A percentile compares a stretch with the other conserved stretches of the same genome.
Conservation (phyloP, 2,113 vertebrate species). For the Nematolebias whitei region DNA sequence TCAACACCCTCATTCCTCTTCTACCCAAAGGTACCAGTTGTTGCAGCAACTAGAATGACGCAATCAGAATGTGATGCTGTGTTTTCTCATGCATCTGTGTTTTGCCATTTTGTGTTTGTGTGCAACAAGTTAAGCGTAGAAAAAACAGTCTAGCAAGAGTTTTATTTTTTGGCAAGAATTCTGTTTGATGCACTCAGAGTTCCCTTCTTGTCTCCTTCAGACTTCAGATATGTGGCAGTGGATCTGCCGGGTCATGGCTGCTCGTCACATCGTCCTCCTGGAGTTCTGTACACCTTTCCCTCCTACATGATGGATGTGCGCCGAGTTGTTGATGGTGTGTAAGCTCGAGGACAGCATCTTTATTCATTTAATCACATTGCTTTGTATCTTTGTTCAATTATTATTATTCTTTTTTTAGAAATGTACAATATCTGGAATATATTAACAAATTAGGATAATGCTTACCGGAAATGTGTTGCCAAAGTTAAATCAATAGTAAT, state of each 20-base stretch:
- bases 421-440: too few relatives aligned
- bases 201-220: conserved; percentile 63
- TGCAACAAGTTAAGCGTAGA: not conserved
- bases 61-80: not conserved
- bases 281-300: conserved; percentile 79
- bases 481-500: too few relatives aligned
- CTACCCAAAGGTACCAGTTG: conserved; percentile 72
- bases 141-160: too few relatives aligned
- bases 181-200: conserved; percentile 2
- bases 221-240: conserved; percentile 83
- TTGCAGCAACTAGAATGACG: not conserved
- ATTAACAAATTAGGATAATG: too few relatives aligned
- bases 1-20: conserved; percentile 80
- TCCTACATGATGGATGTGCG: conserved; percentile 83
- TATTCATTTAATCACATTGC: too few relatives aligned
- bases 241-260: conserved; percentile 89
- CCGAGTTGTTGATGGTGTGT: conserved; percentile 79
- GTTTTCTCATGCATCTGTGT: not conserved
- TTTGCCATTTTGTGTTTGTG: not conserved
- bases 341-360: not conserved
- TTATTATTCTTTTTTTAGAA: too few relatives aligned
- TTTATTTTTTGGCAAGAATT: not conserved
- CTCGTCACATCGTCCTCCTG: conserved; percentile 86
- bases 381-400: not conserved
- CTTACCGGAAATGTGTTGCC: too few relatives aligned